phyloP scores from a whole-genome alignment of 1,140 invertebrate species.

The Diachasmimorpha longicaudata region DNA sequence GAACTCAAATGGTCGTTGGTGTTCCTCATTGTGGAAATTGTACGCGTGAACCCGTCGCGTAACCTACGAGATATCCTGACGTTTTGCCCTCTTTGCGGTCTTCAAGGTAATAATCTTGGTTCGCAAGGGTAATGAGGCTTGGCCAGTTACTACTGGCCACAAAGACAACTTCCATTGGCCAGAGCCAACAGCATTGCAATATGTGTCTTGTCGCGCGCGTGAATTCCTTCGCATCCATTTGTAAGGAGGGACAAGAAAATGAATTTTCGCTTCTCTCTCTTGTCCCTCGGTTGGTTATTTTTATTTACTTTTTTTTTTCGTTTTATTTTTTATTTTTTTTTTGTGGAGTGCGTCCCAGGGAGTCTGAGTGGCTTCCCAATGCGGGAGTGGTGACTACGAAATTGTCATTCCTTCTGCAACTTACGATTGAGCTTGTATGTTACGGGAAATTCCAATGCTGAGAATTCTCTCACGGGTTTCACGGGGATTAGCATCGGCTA shows the following conservation, averaged over 20 bases:
- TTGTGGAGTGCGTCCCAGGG: background rate
- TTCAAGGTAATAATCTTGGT: slow-evolving; percentile 44
- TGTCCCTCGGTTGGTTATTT: background rate
- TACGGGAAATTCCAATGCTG: background rate
- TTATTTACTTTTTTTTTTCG: background rate
- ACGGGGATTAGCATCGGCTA: background rate
- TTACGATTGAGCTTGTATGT: background rate
- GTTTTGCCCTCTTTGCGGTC: slow-evolving; percentile 45
- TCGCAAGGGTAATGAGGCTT: slow-evolving; percentile 43
- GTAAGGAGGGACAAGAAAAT: background rate
- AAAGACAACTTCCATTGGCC: slow-evolving; percentile 21
- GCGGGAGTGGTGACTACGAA: background rate
- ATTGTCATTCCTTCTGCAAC: background rate
- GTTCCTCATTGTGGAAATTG: background rate
- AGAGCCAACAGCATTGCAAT: background rate
- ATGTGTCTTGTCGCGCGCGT: slow-evolving; percentile 9
- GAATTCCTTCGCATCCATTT: slow-evolving; percentile 17
- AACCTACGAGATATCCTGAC: slow-evolving; percentile 15
- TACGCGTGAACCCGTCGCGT: slow-evolving; percentile 6
- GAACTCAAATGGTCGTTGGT: background rate
- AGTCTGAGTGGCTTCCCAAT: background rate
- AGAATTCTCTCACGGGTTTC: background rate
- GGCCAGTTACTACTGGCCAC: slow-evolving; percentile 34
- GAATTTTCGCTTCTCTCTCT: background rate
- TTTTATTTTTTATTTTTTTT: background rate